Evolutionary conservation across 2,113 vertebrate species (phyloP), one percentile per base, ranked within the genome.

Genomic region (Corythaeola cristata): DNA sequence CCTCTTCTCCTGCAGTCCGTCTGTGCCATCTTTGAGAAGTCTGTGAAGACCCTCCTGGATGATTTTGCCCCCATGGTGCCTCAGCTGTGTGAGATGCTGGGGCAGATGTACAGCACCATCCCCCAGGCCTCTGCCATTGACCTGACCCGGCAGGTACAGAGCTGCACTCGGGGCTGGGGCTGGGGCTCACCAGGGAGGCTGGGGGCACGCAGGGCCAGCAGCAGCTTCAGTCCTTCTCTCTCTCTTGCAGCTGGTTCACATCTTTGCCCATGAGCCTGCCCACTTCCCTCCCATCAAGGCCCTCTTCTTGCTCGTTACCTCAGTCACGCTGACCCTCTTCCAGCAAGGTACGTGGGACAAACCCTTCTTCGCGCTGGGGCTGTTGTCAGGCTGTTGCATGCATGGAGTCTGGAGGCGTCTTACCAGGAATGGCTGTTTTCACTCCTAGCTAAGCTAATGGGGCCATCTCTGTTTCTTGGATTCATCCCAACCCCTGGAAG

Each of bases 41-140:
- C 99, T 0, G 99, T 99, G 96, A 99, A 99, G 98, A 99, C 99
- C 4, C 98, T 99, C 17, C 98, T 99, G 59, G 99, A 99, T 88
- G 99, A 99, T 83, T 99, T 99, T 98, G 99, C 99, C 49, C 99
- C 99, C 81, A 99, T 99, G 99, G 99, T 99, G 67, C 99, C 99
- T 93, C 99, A 99, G 98, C 98, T 99, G 47, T 99, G 99, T 52
- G 99, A 99, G 97, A 99, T 99, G 99, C 98, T 99, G 79, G 99
- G 99, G 21, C 99, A 99, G 98, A 99, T 99, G 99, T 99, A 99
- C 97, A 99, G 99, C 97, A 99, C 99, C n/a, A 99, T 99, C 85
- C 99, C 99, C 60, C 99, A 99, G 97, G 99, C 99, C 63, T 99
- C 99, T 32, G 99, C 99, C 49, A 99, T 99, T 19, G 99, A 99